Evolutionary conservation across 2,888 invertebrate genomes (phyloP).

Genomic region (Blastobasis lacticolella): DNA sequence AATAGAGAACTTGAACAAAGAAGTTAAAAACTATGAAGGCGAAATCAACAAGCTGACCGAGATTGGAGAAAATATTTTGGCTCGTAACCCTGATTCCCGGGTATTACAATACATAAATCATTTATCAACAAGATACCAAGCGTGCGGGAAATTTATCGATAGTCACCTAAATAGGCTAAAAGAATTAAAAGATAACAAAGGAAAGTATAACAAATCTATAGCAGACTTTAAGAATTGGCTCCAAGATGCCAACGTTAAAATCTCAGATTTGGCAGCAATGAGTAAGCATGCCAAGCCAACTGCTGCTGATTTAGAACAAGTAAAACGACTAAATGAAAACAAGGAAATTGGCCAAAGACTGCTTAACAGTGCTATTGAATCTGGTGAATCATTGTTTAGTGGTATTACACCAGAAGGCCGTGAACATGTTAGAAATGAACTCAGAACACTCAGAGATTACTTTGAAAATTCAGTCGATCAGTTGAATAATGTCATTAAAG

Average conservation of each 20-base stretch:
- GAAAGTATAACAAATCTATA: conserved; percentile 78
- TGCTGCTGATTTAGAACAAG: conserved; percentile 82
- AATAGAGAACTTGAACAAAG: conserved; percentile 75
- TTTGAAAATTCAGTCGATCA: conserved; percentile 90
- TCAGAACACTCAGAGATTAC: conserved; percentile 84
- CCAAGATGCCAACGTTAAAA: conserved; percentile 81
- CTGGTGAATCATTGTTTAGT: conserved; percentile 91
- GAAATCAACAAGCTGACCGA: conserved; percentile 79
- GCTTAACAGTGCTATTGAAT: conserved; percentile 86
- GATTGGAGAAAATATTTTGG: conserved; percentile 81
- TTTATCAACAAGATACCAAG: conserved; percentile 83
- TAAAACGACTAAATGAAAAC: conserved; percentile 81
- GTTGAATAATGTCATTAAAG: conserved; percentile 88
- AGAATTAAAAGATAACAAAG: conserved; percentile 80
- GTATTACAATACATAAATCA: conserved; percentile 87
- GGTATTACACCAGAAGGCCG: conserved; percentile 91
- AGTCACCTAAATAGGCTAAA: conserved; percentile 82
- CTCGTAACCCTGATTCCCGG: conserved; percentile 87
- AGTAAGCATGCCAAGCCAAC: conserved; percentile 85
- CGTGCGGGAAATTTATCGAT: conserved; percentile 80
- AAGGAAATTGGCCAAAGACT: conserved; percentile 86
- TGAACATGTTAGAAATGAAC: conserved; percentile 86
- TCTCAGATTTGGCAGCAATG: conserved; percentile 81
- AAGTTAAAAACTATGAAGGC: conserved; percentile 77
- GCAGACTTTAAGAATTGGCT: conserved; percentile 86